A percentile compares a stretch with the other conserved stretches of the same genome.
phyloP scores from a whole-genome alignment of 2,797 vertebrate species.

The Spheniscus humboldti region DNA sequence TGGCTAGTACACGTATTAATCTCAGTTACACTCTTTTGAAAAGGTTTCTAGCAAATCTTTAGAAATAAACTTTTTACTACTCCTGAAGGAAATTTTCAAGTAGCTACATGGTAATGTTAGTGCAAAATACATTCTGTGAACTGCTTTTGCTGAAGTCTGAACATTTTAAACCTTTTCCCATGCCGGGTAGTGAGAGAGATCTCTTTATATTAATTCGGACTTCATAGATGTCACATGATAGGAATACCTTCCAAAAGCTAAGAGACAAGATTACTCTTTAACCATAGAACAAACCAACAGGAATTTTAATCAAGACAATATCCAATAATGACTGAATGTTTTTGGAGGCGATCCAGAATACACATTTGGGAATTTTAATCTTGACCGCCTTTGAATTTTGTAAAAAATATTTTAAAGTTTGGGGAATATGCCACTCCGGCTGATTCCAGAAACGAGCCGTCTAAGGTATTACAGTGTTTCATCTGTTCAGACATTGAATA shows the following conservation, averaged over 20 bases:
- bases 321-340: conserved; percentile 81
- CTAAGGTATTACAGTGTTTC: conserved; percentile 80
- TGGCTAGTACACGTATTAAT: background rate
- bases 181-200: conserved; percentile 80
- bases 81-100: conserved; percentile 48
- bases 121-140: conserved; percentile 44
- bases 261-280: conserved; percentile 81
- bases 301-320: conserved; percentile 88
- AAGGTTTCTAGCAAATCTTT: background rate
- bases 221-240: conserved; percentile 77
- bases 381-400: conserved; percentile 76
- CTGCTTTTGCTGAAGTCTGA: conserved; percentile 75
- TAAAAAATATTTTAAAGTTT: conserved; percentile 72
- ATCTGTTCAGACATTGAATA: conserved; percentile 85
- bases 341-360: conserved; percentile 76
- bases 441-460: conserved; percentile 83
- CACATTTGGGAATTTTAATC: conserved; percentile 81
- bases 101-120: background rate
- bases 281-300: conserved; percentile 81
- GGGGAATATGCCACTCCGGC: conserved; percentile 69
- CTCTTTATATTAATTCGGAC: conserved; percentile 79
- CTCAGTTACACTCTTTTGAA: background rate
- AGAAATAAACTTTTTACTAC: conserved; percentile 43
- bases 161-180: conserved; percentile 62
- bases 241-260: conserved; percentile 76